Evolutionary conservation across 2,888 invertebrate species (phyloP).

Genomic region (Criorhina ranunculi): DNA sequence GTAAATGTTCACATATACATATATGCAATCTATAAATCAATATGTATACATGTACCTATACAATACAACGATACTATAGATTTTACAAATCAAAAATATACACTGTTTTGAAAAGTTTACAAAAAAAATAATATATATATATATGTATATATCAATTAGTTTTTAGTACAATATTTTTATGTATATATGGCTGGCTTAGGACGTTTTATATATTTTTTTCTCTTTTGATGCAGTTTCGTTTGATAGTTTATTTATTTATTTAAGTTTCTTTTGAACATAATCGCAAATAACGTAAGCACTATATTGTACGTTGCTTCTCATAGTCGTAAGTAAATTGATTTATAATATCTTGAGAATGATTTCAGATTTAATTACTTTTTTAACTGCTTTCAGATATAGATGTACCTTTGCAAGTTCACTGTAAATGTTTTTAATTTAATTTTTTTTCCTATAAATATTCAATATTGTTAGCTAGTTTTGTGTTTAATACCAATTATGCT

Average conservation of each 20-base stretch:
- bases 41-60: conserved; percentile 69
- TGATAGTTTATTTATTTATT: too few species aligned
- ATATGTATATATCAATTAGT: conserved; percentile 56
- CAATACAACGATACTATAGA: conserved; percentile 68
- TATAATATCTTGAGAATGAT: conserved; percentile 10
- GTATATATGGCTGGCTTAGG: conserved; percentile 73
- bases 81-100: conserved; percentile 75
- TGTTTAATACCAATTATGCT: conserved; percentile 70
- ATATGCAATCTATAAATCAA: conserved; percentile 73
- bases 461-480: conserved; percentile 45
- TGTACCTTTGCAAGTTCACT: conserved; percentile 34
- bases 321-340: conserved; percentile 10
- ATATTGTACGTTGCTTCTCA: conserved; percentile 60
- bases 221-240: conserved; percentile 36
- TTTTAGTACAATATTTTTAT: conserved; percentile 59
- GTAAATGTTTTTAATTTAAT: conserved; percentile 7
- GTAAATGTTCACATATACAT: conserved; percentile 67
- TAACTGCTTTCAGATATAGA: conserved; percentile 42
- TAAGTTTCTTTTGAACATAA: conserved; percentile 15
- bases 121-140: conserved; percentile 66
- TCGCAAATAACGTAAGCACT: conserved; percentile 57
- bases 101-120: conserved; percentile 64
- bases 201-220: conserved; percentile 62
- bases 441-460: not conserved
- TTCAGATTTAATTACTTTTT: conserved; percentile 11